These are phyloP conservation scores for Tangara arthus DNA, from an alignment of 2,797 vertebrate genomes.

Conservation along the genomic window DNA sequence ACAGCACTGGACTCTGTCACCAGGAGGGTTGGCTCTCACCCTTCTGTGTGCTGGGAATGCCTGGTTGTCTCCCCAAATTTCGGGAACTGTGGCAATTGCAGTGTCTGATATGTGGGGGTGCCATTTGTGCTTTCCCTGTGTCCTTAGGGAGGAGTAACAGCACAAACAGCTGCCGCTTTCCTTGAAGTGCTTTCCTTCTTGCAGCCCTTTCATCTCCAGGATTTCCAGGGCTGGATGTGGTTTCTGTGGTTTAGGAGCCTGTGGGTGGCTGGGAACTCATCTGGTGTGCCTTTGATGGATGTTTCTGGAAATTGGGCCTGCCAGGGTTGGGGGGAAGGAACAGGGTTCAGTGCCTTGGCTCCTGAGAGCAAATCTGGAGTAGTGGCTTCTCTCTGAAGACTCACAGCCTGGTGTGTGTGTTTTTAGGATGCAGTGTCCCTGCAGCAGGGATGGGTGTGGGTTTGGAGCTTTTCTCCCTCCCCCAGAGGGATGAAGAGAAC, in stretches of 20 bases:
- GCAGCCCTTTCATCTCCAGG: not conserved
- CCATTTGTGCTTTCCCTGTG: not conserved
- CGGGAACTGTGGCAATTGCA: not conserved
- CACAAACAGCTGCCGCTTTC: not conserved
- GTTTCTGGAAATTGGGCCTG: not conserved
- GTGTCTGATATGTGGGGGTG: not conserved
- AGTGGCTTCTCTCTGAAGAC: no score
- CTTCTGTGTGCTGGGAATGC: not conserved
- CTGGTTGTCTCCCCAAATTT: fast-evolving
- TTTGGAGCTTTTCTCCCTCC: not conserved
- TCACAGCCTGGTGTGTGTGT: not conserved
- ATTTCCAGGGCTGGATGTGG: not conserved
- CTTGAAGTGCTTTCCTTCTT: not conserved
- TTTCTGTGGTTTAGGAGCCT: not conserved
- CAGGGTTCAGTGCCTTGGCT: not conserved
- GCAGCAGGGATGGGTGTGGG: not conserved
- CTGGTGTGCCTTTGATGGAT: not conserved
- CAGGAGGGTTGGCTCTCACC: not conserved
- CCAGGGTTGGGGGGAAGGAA: not conserved
- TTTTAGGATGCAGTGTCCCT: not conserved
- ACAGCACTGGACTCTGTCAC: fast-evolving
- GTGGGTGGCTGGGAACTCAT: not conserved
- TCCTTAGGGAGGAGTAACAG: not conserved
- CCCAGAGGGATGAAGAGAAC: no score
- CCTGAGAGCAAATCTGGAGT: not conserved